Percentiles rank a stretch among this genome's conserved stretches.
Evolutionary conservation across 2,797 vertebrate species (phyloP).

Genomic region (Phoebastria nigripes): DNA sequence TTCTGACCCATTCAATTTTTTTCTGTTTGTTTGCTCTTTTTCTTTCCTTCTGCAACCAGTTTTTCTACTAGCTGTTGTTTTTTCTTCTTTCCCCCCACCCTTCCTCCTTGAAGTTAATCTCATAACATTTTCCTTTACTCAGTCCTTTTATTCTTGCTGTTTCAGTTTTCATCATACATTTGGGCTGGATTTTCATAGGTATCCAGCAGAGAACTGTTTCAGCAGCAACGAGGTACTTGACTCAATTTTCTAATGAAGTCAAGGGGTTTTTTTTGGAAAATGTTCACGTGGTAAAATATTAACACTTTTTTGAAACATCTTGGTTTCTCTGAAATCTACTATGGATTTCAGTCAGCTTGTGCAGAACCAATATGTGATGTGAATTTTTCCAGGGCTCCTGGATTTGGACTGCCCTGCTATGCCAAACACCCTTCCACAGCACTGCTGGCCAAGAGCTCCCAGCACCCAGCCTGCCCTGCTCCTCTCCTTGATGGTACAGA

Average conservation of each 20-base stretch:
- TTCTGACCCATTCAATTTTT: neutral
- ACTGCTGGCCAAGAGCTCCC: rapidly evolving
- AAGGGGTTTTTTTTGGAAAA: neutral
- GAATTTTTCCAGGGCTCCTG: neutral
- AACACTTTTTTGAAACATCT: neutral
- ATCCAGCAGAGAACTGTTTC: neutral
- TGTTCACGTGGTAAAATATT: neutral
- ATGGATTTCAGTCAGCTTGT: neutral
- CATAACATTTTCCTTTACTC: neutral
- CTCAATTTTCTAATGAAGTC: neutral
- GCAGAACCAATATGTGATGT: rapidly evolving
- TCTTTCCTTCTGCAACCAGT: neutral
- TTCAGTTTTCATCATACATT: neutral
- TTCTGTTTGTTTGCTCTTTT: neutral
- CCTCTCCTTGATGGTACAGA: neutral
- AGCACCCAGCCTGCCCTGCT: neutral
- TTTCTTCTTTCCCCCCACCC: rapidly evolving
- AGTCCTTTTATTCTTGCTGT: neutral
- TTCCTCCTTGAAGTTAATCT: neutral
- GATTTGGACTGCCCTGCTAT: neutral
- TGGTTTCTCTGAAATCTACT: neutral
- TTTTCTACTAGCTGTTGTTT: neutral
- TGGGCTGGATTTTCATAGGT: neutral
- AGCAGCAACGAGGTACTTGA: neutral
- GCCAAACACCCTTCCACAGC: neutral